Base-by-base conservation (phyloP, 2,888 invertebrate genomes). In the Folsomia candida region DNA sequence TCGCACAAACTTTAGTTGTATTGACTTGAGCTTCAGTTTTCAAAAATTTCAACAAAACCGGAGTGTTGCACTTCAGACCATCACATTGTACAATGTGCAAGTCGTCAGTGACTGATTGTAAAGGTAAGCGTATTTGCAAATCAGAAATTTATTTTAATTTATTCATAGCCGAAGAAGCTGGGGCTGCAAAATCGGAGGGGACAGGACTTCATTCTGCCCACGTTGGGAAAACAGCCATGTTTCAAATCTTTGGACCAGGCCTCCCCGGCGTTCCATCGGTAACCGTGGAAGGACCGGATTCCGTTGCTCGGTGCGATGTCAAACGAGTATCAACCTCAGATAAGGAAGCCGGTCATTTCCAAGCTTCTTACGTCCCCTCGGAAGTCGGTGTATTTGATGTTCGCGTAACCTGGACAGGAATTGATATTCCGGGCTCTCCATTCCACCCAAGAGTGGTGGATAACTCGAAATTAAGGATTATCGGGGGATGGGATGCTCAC, bases 381-480 rank as follows among this genome's bases (percentile, higher is more conserved):
- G 93, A 93, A 81, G 91, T 94, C n/a, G 97, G 97, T 0, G 87
- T 91, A 54, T 97, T 94, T 82, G 94, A 95, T 83, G 89, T 97
- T 37, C 86, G 92, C 74, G 91, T 97, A 77, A 90, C 89, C 58
- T 86, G 86, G 86, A 86, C 86, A 78, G 85, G 84, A 47, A 81
- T 82, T 70, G 85, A 86, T 75, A 83, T 87, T 69, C 82, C 84
- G 54, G 92, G 93, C 0, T 92, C 92, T 67, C 93, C 93, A 0
- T 93, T 92, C 87, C 91, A 91, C 79, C 90, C 93, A 2, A 88
- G 89, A 68, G 88, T 92, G 3, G 88, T 91, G 76, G 90, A 91
- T 83, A 88, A 90, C 11, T 86, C 88, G 51, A 89, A 89, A 69
- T 89, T 92, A 51, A 83, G 88, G 70, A 86, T 90, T 2, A 89